phyloP scores from a whole-genome alignment of 2,113 vertebrate species.

The Oryzias celebensis region DNA sequence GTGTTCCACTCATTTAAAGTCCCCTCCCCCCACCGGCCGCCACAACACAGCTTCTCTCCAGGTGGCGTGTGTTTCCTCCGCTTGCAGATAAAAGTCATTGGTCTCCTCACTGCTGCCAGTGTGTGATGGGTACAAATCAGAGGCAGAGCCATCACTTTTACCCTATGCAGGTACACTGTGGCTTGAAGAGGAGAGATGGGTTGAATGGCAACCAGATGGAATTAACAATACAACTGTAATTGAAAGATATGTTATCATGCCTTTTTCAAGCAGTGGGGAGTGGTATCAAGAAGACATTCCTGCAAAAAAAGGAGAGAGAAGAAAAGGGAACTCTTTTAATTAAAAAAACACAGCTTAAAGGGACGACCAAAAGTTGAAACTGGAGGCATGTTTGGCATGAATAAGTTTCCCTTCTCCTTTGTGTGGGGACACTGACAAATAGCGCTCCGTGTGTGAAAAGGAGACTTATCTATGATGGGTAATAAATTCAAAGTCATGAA shows the following conservation, averaged over 20 bases:
- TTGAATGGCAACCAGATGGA: slow-evolving; percentile 73
- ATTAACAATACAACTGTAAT: slow-evolving; percentile 80
- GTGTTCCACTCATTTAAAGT: slow-evolving; percentile 48
- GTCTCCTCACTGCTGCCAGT: slow-evolving; percentile 33
- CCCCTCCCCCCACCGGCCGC: slow-evolving; percentile 18
- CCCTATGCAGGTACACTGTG: slow-evolving; percentile 66
- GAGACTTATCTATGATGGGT: slow-evolving; percentile 80
- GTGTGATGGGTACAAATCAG: slow-evolving; percentile 61
- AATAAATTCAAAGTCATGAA: slow-evolving; percentile 80
- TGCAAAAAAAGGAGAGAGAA: slow-evolving; percentile 58
- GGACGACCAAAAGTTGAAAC: slow-evolving; percentile 75
- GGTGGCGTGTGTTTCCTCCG: slow-evolving; percentile 45
- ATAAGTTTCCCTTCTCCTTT: slow-evolving; percentile 77
- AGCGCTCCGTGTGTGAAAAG: slow-evolving; percentile 73
- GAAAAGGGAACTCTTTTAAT: slow-evolving; percentile 75
- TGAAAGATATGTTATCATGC: slow-evolving; percentile 82
- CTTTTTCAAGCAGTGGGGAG: slow-evolving; percentile 62
- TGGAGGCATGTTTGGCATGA: slow-evolving; percentile 81
- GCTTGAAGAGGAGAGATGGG: slow-evolving; percentile 46
- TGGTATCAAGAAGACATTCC: slow-evolving; percentile 70
- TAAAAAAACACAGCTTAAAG: slow-evolving; percentile 73
- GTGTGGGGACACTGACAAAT: slow-evolving; percentile 81
- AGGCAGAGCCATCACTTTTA: slow-evolving; percentile 67
- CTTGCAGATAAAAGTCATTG: slow-evolving; percentile 63
- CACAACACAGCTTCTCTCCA: slow-evolving; percentile 45